phyloP scores from a whole-genome alignment of 2,888 invertebrate species.

The Brachypalpus laphriformis region DNA sequence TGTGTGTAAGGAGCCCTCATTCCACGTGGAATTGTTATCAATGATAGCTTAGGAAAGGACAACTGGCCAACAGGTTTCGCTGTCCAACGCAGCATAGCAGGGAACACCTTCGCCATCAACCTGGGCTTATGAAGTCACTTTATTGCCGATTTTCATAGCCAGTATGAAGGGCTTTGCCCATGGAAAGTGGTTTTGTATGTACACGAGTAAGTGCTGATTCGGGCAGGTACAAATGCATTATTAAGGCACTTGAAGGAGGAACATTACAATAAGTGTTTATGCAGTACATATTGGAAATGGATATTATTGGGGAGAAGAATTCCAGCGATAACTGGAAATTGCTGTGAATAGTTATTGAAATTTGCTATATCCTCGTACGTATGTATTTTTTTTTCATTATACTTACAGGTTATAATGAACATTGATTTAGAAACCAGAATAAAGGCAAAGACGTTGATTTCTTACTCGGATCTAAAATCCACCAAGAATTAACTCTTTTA shows the following conservation, averaged over 20 bases:
- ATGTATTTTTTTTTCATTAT: no score
- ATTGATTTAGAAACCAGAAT: no score
- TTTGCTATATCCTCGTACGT: no score
- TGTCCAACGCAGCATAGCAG: neutral
- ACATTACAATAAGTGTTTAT: neutral
- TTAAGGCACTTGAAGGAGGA: neutral
- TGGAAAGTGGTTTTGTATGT: conserved; percentile 14
- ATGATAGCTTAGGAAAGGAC: conserved; percentile 13
- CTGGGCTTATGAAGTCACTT: conserved; percentile 17
- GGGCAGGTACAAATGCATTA: conserved; percentile 8
- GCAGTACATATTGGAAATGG: neutral
- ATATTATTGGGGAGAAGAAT: neutral
- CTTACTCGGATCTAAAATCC: no score
- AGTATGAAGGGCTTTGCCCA: neutral
- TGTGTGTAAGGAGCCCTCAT: neutral
- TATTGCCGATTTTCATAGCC: conserved; percentile 27
- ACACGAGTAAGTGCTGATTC: conserved; percentile 17
- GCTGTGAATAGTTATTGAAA: no score
- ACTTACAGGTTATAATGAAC: no score
- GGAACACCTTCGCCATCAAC: conserved; percentile 1
- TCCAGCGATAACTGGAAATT: neutral
- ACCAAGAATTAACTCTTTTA: no score
- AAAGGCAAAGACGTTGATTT: no score
- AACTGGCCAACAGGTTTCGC: conserved; percentile 49
- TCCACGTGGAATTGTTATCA: conserved; percentile 37